Base-by-base conservation (phyloP, 2,888 invertebrate genomes). In the Trypoxylon attenuatum region DNA sequence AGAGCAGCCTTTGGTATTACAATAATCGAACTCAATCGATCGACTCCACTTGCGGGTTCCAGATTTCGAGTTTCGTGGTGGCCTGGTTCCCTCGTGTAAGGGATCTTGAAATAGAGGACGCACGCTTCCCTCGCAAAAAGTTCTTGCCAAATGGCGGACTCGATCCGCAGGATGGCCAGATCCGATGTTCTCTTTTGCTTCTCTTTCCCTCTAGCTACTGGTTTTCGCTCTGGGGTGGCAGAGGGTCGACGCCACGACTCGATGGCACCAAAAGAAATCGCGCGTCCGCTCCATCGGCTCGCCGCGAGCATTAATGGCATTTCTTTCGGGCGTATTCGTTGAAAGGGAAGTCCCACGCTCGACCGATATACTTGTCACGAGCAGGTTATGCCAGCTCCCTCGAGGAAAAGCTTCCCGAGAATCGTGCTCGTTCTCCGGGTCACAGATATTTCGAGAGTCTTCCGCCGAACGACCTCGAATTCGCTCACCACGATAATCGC, bases 331-430 rank as follows among this genome's bases (percentile, higher is more conserved):
- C 19, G 16, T 38, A 27, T 23, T 45, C 43, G 39, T 38, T 23
- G 22, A 21, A 55, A 54, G 43, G 16, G 62, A 56, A 59, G 43
- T 47, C 19, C 3, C n/a, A 29, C 15, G 46, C 23, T 56, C 63
- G 59, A 62, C 67, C 63, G 73, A 71, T 76, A 71, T 71, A 71
- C 63, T 73, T 69, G 72, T 74, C 70, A 70, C 61, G 69, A 13
- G n/a, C 33, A 33, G 33, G 8, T 27, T 27, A 10, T 10, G 27
- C 27, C 27, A n/a, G 27, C n/a, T 6, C n/a, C 1, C 27, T n/a
- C 27, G 3, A 6, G 8, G 18, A 8, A 33, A 54, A 15, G 15
- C 15, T 21, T 8, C 23, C 29, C n/a, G 23, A 19, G 49, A 6
- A 57, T 50, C 25, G 25, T n/a, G 16, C 19, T 25, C 13, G 27